A percentile compares a stretch with the other conserved stretches of the same genome.
Conservation (phyloP, 1,140 invertebrate genomes). For the Samia ricini region DNA sequence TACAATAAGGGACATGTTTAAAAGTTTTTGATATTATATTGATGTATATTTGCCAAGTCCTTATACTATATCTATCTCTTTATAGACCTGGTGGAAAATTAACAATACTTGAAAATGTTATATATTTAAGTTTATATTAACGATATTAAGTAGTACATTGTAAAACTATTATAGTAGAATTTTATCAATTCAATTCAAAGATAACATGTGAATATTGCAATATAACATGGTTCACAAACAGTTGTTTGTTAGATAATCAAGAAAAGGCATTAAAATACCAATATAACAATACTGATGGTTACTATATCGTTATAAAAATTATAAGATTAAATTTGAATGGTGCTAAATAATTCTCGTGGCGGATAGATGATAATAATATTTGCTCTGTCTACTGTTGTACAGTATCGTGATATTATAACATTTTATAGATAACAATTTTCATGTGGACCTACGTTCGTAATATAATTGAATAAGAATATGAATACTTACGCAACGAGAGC, state of each 20-base stretch:
- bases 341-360: neutral
- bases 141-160: neutral
- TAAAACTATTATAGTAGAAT: constrained; percentile 9
- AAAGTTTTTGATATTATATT: neutral
- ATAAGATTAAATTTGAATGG: no score
- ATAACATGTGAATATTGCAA: neutral
- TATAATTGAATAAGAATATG: neutral
- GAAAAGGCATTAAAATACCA: neutral
- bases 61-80: neutral
- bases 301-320: no score
- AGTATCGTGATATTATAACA: neutral
- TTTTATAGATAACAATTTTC: neutral
- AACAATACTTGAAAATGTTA: no score
- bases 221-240: neutral
- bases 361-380: neutral
- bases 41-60: neutral
- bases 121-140: no score
- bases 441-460: neutral
- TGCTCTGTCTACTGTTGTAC: neutral
- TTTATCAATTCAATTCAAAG: neutral
- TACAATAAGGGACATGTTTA: constrained; percentile 44
- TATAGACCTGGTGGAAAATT: neutral
- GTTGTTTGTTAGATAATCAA: neutral
- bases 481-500: constrained; percentile 54
- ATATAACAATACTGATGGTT: no score